Percentiles rank a stretch among this genome's conserved stretches.
Conservation (phyloP, 2,113 vertebrate species). For the Caranx melampygus region DNA sequence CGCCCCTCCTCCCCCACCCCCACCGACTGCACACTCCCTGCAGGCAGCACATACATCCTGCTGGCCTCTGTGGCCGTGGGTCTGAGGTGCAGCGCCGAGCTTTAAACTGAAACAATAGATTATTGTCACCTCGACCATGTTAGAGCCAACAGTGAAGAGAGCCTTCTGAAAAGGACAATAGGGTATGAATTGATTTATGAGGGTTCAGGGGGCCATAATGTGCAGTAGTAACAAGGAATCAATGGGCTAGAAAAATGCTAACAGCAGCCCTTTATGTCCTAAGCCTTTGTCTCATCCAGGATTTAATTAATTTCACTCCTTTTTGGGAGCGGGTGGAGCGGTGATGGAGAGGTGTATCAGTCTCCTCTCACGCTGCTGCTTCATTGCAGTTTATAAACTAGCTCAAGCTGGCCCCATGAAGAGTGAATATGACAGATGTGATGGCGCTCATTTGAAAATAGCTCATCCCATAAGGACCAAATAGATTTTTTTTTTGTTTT, state of each 20-base stretch:
- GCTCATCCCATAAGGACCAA: conserved; percentile 13
- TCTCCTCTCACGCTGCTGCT: conserved; percentile 54
- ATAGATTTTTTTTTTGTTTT: background rate
- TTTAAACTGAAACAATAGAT: conserved; percentile 86
- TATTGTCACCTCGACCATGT: conserved; percentile 83
- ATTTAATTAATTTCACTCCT: conserved; percentile 86
- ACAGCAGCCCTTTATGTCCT: conserved; percentile 87
- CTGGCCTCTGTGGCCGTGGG: conserved; percentile 69
- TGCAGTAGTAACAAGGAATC: conserved; percentile 87
- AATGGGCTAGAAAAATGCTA: conserved; percentile 90
- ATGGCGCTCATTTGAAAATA: conserved; percentile 42
- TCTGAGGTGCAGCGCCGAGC: conserved; percentile 67
- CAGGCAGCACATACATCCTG: conserved; percentile 77
- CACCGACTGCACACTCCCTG: conserved; percentile 46
- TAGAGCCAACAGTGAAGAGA: conserved; percentile 77
- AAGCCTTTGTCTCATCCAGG: conserved; percentile 82
- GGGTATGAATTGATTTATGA: conserved; percentile 87
- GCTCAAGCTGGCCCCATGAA: conserved; percentile 42
- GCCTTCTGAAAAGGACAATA: conserved; percentile 84
- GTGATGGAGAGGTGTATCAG: conserved; percentile 75
- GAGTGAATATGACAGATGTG: conserved; percentile 68
- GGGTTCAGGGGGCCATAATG: conserved; percentile 85
- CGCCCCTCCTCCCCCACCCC: background rate
- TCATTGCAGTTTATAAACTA: conserved; percentile 65
- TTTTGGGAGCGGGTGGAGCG: conserved; percentile 61